Percentiles rank a stretch among this genome's conserved stretches.
Conservation (phyloP, 2,888 invertebrate genomes). For the Drepana falcataria region DNA sequence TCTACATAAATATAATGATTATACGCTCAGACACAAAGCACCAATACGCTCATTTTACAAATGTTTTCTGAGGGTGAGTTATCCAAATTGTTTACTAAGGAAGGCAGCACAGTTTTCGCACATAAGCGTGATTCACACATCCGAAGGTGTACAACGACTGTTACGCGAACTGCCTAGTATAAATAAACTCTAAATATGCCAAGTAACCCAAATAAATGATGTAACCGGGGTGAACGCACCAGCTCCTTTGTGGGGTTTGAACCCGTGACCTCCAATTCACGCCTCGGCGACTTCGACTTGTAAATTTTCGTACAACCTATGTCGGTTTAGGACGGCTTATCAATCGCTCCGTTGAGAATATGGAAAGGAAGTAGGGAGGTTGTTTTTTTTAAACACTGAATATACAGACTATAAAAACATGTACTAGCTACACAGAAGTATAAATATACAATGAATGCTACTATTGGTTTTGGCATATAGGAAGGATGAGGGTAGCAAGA, state of each 20-base stretch:
- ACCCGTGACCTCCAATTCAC: constrained; percentile 48
- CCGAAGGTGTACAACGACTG: background rate
- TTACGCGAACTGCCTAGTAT: background rate
- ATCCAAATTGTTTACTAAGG: too few relatives aligned
- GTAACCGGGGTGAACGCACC: constrained; percentile 41
- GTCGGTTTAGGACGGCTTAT: background rate
- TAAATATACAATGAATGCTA: too few relatives aligned
- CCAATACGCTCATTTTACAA: too few relatives aligned
- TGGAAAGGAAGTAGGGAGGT: background rate
- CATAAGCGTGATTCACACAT: background rate
- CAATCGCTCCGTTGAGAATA: background rate
- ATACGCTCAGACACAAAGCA: too few relatives aligned
- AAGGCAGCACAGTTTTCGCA: background rate
- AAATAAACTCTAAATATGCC: constrained; percentile 3
- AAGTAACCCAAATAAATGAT: constrained; percentile 40
- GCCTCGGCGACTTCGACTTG: constrained; percentile 19
- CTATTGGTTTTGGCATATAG: too few relatives aligned
- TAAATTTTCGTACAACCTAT: constrained; percentile 3
- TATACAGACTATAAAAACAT: too few relatives aligned
- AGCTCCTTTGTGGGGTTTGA: constrained; percentile 34
- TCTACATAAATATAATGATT: too few relatives aligned
- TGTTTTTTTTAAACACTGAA: too few relatives aligned
- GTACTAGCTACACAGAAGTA: too few relatives aligned
- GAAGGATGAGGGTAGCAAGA: too few relatives aligned
- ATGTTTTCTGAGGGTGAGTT: too few relatives aligned